These are phyloP conservation scores for Loriculus beryllinus DNA, from an alignment of 2,797 vertebrate species.

Conservation along the genomic window DNA sequence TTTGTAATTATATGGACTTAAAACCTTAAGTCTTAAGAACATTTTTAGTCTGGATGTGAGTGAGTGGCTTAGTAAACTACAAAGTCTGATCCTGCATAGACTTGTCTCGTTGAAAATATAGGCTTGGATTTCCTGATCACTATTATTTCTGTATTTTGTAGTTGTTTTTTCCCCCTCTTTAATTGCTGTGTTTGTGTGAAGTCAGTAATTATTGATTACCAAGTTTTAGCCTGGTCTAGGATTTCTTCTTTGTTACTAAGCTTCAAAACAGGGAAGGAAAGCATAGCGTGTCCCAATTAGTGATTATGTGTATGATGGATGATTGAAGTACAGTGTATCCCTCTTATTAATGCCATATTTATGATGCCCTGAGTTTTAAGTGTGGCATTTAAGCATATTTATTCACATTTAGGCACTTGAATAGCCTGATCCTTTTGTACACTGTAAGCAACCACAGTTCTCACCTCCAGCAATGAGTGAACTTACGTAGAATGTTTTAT, in stretches of 20 bases:
- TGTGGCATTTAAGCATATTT: not conserved
- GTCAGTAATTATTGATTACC: not conserved
- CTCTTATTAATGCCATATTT: not conserved
- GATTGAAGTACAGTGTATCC: not conserved
- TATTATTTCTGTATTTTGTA: not conserved
- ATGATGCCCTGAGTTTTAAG: not conserved
- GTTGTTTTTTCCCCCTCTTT: not conserved
- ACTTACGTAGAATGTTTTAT: not conserved
- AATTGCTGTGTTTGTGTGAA: not conserved
- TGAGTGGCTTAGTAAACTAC: not conserved
- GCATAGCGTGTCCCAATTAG: not conserved
- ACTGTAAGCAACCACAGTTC: not conserved
- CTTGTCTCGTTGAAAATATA: not conserved
- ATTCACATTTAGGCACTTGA: not conserved
- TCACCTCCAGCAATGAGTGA: not conserved
- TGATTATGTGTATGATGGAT: rapidly evolving
- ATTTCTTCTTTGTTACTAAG: not conserved
- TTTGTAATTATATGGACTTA: rapidly evolving
- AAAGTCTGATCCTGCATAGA: not conserved
- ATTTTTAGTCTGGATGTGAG: not conserved
- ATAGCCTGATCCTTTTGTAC: not conserved
- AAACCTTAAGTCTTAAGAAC: not conserved
- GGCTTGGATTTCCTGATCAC: not conserved
- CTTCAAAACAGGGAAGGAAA: not conserved
- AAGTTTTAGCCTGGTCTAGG: not conserved